phyloP scores from a whole-genome alignment of 1,140 invertebrate species.

The Eriosoma lanigerum region DNA sequence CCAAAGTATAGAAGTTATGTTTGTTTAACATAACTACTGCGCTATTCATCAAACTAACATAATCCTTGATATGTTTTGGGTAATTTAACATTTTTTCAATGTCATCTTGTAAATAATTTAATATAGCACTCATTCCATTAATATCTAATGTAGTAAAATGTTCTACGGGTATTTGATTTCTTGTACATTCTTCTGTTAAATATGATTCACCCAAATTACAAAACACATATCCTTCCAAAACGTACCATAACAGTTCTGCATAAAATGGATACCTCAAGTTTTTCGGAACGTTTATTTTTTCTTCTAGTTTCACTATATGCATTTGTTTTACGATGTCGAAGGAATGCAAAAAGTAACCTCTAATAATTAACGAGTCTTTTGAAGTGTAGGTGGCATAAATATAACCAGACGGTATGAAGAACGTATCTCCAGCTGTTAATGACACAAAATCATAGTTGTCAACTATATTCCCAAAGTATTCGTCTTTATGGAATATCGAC shows the following conservation, averaged over 20 bases:
- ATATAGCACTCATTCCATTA: constrained; percentile 85
- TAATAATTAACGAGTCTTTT: constrained; percentile 93
- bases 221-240: constrained; percentile 88
- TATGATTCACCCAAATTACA: constrained; percentile 82
- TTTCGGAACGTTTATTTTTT: constrained; percentile 89
- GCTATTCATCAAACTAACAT: no score
- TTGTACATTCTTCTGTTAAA: constrained; percentile 62
- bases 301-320: constrained; percentile 89
- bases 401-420: constrained; percentile 97
- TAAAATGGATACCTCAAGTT: constrained; percentile 98
- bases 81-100: no score
- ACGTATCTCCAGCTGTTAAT: constrained; percentile 80
- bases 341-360: constrained; percentile 95
- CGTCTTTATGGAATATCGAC: constrained; percentile 89
- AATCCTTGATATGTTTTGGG: no score
- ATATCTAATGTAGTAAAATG: constrained; percentile 74
- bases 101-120: no score
- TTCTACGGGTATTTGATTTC: constrained; percentile 57
- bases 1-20: no score
- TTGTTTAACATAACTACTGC: no score
- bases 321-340: constrained; percentile 85
- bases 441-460: constrained; percentile 86
- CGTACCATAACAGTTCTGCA: constrained; percentile 97
- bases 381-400: constrained; percentile 98
- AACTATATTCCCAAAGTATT: constrained; percentile 95